Base-by-base conservation (phyloP, 1,140 invertebrate genomes). In the Papilio glaucus region DNA sequence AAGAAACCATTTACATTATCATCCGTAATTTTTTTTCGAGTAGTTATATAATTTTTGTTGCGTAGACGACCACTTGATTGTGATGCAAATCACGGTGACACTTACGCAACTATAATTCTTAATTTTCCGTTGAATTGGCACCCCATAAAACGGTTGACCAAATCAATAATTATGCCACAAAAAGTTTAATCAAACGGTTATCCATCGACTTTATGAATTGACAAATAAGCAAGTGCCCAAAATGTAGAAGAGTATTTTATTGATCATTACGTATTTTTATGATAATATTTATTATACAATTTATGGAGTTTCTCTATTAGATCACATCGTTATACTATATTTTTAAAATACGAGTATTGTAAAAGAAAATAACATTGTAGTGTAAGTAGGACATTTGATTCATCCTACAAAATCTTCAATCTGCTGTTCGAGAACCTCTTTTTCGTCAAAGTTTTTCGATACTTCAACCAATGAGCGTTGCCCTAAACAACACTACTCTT, bases 81-180 rank as follows among this genome's bases (percentile, higher is more conserved):
- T 87, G 83, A 87, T 87, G 85, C 84, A 89, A 87, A 88, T 87
- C 61, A 78, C 81, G 80, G 79, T 85, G 85, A 86, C 85, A 85
- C 81, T 85, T 86, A 77, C 82, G 75, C 79, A 84, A 85, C 71
- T 61, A 73, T 68, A 71, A 73, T 73, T 67, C 72, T 49, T 49
- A 53, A 53, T 53, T 49, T 69, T 49, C 41, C 41, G n/a, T 53
- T 18, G 9, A 33, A 45, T 53, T 29, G 67, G 15, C 42, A 9
- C 7, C 15, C 18, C 10, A 21, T 18, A 49, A 49, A 21, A 57
- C 49, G 12, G 49, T 57, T 57, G 49, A 24, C 49, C 49, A 12
- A 9, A 6, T 26, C 49, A 26, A 57, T 24, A 57, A 57, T 57
- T 26, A 57, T 24, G 18, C 45, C 7, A 49, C 15, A 57, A 57